Evolutionary conservation across 2,888 invertebrate genomes (phyloP).

Genomic region (Germaria angustata): DNA sequence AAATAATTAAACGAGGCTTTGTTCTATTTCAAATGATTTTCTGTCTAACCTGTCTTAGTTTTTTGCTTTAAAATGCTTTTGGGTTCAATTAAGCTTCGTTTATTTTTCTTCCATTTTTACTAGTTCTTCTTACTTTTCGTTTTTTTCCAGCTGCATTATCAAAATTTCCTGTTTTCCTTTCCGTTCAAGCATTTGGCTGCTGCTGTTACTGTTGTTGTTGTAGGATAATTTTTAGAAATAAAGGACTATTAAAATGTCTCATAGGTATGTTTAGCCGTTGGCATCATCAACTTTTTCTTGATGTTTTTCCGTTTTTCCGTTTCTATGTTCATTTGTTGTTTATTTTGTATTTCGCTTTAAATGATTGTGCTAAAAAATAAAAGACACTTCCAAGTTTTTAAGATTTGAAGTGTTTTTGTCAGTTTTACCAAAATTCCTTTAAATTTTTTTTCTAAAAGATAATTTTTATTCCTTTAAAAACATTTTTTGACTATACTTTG

Average conservation of each 20-base stretch:
- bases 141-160: slow-evolving; percentile 51
- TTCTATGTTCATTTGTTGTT: slow-evolving; percentile 2
- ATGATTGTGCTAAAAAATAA: slow-evolving; percentile 28
- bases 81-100: slow-evolving; percentile 55
- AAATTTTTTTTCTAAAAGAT: slow-evolving; percentile 24
- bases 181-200: slow-evolving; percentile 41
- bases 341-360: slow-evolving; percentile 4
- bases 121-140: slow-evolving; percentile 40
- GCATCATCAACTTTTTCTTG: slow-evolving; percentile 49
- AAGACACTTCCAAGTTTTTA: slow-evolving; percentile 54
- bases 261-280: slow-evolving; percentile 64
- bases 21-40: slow-evolving; percentile 29
- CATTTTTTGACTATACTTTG: slow-evolving; percentile 33
- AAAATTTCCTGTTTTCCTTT: slow-evolving; percentile 56
- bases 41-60: slow-evolving; percentile 16
- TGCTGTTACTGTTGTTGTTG: slow-evolving; percentile 9
- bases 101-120: slow-evolving; percentile 17
- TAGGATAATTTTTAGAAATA: slow-evolving; percentile 37
- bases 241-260: slow-evolving; percentile 65
- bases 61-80: slow-evolving; percentile 47
- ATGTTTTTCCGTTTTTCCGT: slow-evolving; percentile 37
- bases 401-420: slow-evolving; percentile 65
- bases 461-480: slow-evolving; percentile 53
- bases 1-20: slow-evolving; percentile 41
- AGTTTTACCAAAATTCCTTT: slow-evolving; percentile 46